These are phyloP conservation scores for Sciurus carolinensis DNA, from an alignment of 2,797 vertebrate genomes.

Conservation along the genomic window DNA sequence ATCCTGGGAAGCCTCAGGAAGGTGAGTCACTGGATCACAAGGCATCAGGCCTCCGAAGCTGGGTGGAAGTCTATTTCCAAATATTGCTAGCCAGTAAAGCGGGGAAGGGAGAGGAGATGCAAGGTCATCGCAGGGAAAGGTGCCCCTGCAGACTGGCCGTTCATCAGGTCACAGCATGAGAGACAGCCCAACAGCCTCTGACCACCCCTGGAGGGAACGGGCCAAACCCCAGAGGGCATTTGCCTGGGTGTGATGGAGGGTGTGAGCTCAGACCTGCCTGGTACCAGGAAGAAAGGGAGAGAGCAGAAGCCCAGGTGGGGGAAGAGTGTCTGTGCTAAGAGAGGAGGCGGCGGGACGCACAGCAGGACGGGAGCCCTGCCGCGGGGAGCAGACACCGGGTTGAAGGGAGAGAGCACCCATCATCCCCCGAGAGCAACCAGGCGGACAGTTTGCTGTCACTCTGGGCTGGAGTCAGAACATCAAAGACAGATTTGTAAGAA, in stretches of 20 bases:
- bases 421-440: neutral
- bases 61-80: neutral
- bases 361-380: accelerated
- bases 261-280: neutral
- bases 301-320: neutral
- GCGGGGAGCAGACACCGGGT: neutral
- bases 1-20: neutral
- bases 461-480: neutral
- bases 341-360: neutral
- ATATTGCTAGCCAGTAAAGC: neutral
- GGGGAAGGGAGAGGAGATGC: neutral
- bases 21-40: neutral
- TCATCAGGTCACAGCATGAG: neutral
- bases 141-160: neutral
- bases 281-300: neutral
- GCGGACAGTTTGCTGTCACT: neutral
- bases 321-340: neutral
- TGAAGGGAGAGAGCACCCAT: accelerated
- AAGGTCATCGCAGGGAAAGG: neutral
- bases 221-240: too few species aligned
- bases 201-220: neutral
- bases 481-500: neutral
- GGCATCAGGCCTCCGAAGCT: neutral
- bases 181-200: neutral
- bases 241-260: too few species aligned